These are phyloP conservation scores for Gallinago undulata DNA, from an alignment of 2,113 vertebrate genomes.

Conservation along the genomic window DNA sequence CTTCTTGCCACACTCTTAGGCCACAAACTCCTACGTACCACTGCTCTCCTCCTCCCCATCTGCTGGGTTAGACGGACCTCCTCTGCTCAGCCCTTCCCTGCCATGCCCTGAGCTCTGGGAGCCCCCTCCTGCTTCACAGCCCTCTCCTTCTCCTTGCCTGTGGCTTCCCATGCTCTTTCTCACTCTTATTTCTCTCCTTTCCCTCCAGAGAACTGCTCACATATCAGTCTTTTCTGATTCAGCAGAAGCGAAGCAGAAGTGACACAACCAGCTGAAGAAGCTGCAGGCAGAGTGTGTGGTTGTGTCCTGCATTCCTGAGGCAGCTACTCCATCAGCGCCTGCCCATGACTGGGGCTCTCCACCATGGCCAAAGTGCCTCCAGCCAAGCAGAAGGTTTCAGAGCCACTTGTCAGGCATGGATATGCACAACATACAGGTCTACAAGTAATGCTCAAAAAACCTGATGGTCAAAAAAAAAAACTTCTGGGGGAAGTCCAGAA, in stretches of 20 bases:
- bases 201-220: not conserved
- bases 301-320: not conserved
- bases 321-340: accelerated
- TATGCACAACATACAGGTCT: accelerated
- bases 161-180: not conserved
- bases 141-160: not conserved
- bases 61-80: accelerated
- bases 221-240: not conserved
- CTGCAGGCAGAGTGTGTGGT: not conserved
- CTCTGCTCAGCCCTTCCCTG: not conserved
- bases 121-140: not conserved
- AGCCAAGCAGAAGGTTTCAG: not conserved
- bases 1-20: accelerated
- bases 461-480: not conserved
- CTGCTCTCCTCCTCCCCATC: not conserved
- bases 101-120: not conserved
- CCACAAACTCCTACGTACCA: not conserved
- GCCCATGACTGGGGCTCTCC: accelerated
- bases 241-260: not conserved
- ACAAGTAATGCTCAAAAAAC: not conserved
- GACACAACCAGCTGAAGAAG: not conserved
- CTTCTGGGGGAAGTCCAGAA: not conserved
- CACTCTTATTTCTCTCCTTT: not conserved
- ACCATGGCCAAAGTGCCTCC: not conserved
- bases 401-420: not conserved